Evolutionary conservation across 2,888 invertebrate genomes (phyloP).

Genomic region (Cistogaster globosa): DNA sequence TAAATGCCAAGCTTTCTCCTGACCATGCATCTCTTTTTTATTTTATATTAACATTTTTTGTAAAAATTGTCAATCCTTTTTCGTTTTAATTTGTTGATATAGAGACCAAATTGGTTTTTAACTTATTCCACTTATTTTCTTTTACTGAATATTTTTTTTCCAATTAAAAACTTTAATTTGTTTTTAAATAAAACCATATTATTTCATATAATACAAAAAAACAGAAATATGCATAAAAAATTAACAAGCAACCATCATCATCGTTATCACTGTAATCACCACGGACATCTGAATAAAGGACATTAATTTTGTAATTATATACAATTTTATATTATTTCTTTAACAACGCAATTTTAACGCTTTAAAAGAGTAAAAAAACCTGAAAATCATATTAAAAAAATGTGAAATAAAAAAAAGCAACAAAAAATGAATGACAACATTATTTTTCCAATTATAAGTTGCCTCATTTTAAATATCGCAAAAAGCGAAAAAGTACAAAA

Average conservation of each 20-base stretch:
- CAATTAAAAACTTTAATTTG: conserved; percentile 71
- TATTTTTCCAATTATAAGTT: conserved; percentile 75
- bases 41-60: neutral
- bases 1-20: too few relatives aligned
- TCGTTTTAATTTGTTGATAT: conserved; percentile 49
- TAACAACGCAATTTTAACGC: conserved; percentile 76
- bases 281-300: conserved; percentile 74
- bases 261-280: conserved; percentile 20
- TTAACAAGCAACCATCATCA: conserved; percentile 61
- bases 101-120: conserved; percentile 48
- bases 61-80: conserved; percentile 40
- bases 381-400: conserved; percentile 54
- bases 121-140: conserved; percentile 8
- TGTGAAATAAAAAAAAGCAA: conserved; percentile 42
- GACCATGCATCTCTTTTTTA: too few relatives aligned
- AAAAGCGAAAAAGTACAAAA: conserved; percentile 16
- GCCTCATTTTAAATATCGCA: conserved; percentile 71
- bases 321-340: conserved; percentile 57
- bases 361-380: conserved; percentile 69
- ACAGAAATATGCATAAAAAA: conserved; percentile 53
- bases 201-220: conserved; percentile 28
- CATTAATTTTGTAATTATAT: conserved; percentile 81
- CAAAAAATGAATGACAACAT: conserved; percentile 43
- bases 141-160: conserved; percentile 42
- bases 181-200: conserved; percentile 57